phyloP scores from a whole-genome alignment of 2,113 vertebrate genomes.

The Chloroceryle aenea region DNA sequence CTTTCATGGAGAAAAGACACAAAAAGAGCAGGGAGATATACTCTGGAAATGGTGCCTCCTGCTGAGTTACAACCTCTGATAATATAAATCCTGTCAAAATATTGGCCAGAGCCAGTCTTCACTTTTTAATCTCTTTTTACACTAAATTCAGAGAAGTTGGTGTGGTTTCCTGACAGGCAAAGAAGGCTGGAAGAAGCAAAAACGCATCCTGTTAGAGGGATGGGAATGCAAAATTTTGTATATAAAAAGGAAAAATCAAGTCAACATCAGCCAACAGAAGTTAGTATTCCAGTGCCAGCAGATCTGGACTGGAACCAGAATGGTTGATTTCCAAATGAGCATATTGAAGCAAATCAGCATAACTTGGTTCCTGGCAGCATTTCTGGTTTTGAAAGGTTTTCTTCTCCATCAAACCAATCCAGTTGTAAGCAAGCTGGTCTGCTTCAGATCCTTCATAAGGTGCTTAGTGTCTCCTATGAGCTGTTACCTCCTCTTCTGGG shows the following conservation, averaged over 20 bases:
- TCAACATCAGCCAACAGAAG: background rate
- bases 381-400: background rate
- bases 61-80: background rate
- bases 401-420: background rate
- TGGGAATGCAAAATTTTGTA: background rate
- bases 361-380: background rate
- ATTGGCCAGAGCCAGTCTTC: background rate
- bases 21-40: background rate
- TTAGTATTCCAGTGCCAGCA: background rate
- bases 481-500: background rate
- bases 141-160: background rate
- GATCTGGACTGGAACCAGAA: background rate
- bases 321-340: background rate
- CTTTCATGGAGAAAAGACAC: background rate
- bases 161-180: background rate
- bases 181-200: background rate
- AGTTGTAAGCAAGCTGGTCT: background rate
- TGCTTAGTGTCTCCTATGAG: background rate
- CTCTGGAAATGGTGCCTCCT: background rate
- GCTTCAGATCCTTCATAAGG: background rate
- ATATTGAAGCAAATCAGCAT: background rate
- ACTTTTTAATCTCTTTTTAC: constrained; percentile 10
- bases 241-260: background rate
- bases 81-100: background rate
- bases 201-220: background rate